These are phyloP conservation scores for cat (Felis catus) DNA, from an alignment of 2,113 vertebrate species.

Conservation along the genomic window F.catus_Fca126_mat1.0 CM031420.1:96054001-96054500, in stretches of 20 bases:
- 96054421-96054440: background rate
- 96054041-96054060: background rate
- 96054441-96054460: background rate
- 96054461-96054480: background rate
- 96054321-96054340: background rate
- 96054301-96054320: background rate
- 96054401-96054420: background rate
- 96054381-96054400: constrained; percentile 13
- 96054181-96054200: constrained; percentile 21
- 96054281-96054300: background rate
- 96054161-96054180: constrained; percentile 20
- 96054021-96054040: background rate
- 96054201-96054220: background rate
- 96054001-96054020: background rate
- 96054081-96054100: background rate
- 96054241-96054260: background rate
- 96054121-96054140: background rate
- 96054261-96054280: background rate
- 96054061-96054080: background rate
- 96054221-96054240: background rate
- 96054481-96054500: background rate
- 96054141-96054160: background rate
- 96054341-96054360: background rate
- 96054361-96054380: background rate
- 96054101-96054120: background rate